phyloP scores from a whole-genome alignment of 2,113 vertebrate species.

The Conger conger region DNA sequence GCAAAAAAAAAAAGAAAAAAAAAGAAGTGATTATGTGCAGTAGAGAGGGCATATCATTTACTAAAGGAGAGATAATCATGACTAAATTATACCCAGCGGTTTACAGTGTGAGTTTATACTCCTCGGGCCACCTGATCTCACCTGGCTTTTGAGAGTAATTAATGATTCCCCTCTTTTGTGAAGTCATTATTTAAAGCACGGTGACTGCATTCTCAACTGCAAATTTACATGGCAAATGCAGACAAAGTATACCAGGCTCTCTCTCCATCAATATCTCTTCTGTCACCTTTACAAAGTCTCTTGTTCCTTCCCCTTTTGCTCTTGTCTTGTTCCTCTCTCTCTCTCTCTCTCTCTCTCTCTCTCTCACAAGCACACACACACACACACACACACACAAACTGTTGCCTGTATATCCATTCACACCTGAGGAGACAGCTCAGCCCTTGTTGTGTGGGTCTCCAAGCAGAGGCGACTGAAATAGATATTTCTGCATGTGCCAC shows the following conservation, averaged over 20 bases:
- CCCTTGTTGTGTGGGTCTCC: background rate
- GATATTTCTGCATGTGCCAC: background rate
- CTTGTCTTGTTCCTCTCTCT: no score
- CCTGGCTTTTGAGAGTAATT: conserved; percentile 44
- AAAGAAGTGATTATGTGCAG: background rate
- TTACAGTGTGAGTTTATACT: background rate
- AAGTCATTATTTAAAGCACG: conserved; percentile 28
- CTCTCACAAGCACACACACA: no score
- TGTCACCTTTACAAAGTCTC: background rate
- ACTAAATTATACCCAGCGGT: background rate
- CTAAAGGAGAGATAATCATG: background rate
- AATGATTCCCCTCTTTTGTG: conserved; percentile 27
- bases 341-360: no score
- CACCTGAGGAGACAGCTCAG: background rate
- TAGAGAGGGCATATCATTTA: background rate
- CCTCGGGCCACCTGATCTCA: conserved; percentile 37
- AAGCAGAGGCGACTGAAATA: no score
- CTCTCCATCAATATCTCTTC: background rate
- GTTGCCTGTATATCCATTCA: background rate
- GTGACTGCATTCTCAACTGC: conserved; percentile 37
- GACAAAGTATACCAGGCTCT: background rate
- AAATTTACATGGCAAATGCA: conserved; percentile 59
- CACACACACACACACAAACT: background rate
- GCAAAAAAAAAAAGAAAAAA: no score
- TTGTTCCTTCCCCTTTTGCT: no score